Percentiles rank a stretch among this genome's conserved stretches.
These are phyloP conservation scores for Acromyrmex charruanus DNA, from an alignment of 1,140 invertebrate genomes.

Conservation along the genomic window DNA sequence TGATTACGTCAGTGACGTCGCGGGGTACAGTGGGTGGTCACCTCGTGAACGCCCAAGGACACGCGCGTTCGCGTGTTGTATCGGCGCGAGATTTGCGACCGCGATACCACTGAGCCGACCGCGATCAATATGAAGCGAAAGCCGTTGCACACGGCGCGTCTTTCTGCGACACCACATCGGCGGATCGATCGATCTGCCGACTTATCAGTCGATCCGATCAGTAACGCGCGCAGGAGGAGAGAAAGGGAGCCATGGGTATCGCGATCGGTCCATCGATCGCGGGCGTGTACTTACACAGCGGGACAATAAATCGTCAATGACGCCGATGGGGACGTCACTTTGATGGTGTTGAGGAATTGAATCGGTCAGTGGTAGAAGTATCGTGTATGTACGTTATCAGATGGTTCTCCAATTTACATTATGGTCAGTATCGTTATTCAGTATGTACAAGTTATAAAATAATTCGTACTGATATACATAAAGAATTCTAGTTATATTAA, in stretches of 20 bases:
- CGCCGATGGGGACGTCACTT: conserved; percentile 48
- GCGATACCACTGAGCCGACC: conserved; percentile 25
- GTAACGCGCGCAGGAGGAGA: neutral
- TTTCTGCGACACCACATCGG: conserved; percentile 31
- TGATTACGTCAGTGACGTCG: conserved; percentile 48
- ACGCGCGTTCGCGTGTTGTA: conserved; percentile 50
- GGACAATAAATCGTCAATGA: conserved; percentile 50
- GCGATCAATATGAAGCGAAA: conserved; percentile 53
- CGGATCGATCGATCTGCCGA: conserved; percentile 45
- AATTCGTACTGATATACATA: neutral
- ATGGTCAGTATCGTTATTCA: neutral
- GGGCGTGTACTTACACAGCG: conserved; percentile 46
- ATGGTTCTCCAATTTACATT: neutral
- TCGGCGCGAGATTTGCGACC: conserved; percentile 50
- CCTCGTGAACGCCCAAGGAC: conserved; percentile 44
- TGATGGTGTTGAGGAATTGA: conserved; percentile 51
- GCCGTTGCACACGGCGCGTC: conserved; percentile 6
- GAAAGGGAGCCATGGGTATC: conserved; percentile 11
- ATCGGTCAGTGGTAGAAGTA: conserved; percentile 11
- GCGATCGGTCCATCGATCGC: conserved; percentile 34
- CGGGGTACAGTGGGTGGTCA: conserved; percentile 25
- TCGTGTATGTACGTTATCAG: conserved; percentile 7
- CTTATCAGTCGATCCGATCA: conserved; percentile 44
- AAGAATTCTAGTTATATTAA: neutral
- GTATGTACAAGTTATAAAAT: neutral